phyloP scores from a whole-genome alignment of 2,113 vertebrate genomes.

The Semicossyphus pulcher region DNA sequence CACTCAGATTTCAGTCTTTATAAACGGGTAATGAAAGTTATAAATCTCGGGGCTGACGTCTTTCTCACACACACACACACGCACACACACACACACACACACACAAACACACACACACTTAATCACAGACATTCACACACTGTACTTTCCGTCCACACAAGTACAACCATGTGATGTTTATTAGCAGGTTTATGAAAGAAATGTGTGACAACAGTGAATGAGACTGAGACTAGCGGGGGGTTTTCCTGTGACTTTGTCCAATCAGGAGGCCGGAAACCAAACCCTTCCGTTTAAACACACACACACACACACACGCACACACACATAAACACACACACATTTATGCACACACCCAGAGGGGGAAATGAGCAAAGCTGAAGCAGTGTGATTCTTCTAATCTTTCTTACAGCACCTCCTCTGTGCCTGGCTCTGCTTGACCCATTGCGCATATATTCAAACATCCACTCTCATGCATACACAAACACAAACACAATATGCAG shows the following conservation, averaged over 20 bases:
- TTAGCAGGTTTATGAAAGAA: slow-evolving; percentile 54
- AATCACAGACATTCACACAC: no score
- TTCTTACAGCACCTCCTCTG: slow-evolving; percentile 38
- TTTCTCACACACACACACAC: neutral
- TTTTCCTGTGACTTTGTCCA: slow-evolving; percentile 70
- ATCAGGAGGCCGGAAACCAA: slow-evolving; percentile 72
- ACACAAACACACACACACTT: neutral
- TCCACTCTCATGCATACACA: slow-evolving; percentile 7
- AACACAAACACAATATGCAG: neutral
- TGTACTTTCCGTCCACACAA: slow-evolving; percentile 8
- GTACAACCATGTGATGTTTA: slow-evolving; percentile 53
- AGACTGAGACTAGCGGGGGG: slow-evolving; percentile 44
- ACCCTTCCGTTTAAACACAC: slow-evolving; percentile 68
- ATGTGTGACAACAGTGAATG: slow-evolving; percentile 58
- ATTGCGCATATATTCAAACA: slow-evolving; percentile 7
- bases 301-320: slow-evolving; percentile 18
- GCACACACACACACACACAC: neutral
- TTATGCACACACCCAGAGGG: slow-evolving; percentile 21
- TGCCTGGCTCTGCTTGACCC: slow-evolving; percentile 55
- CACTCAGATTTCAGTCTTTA: slow-evolving; percentile 33
- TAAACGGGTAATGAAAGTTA: slow-evolving; percentile 41
- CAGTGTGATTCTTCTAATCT: slow-evolving; percentile 52
- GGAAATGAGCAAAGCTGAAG: slow-evolving; percentile 42
- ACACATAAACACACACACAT: slow-evolving; percentile 6
- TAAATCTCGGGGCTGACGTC: neutral